A percentile compares a stretch with the other conserved stretches of the same genome.
Conservation (phyloP, 2,888 invertebrate species). For the Congeria kusceri region DNA sequence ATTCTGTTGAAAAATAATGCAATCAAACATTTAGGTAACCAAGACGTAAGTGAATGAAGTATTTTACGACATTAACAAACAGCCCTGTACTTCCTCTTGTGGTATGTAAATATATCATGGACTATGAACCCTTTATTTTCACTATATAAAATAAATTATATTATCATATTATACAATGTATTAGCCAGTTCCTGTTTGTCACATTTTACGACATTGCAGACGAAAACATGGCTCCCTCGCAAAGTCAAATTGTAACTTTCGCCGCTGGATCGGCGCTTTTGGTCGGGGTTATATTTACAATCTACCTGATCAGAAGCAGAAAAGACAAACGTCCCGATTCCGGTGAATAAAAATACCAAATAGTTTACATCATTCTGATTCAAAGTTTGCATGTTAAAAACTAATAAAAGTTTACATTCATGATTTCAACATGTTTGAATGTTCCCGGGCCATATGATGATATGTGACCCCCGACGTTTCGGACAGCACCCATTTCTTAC, state of each 20-base stretch:
- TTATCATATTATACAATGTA: not conserved
- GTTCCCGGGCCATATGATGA: too few relatives aligned
- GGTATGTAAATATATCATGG: not conserved
- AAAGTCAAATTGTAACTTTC: constrained; percentile 58
- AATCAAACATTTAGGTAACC: constrained; percentile 7
- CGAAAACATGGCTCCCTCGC: constrained; percentile 66
- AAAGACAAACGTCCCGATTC: constrained; percentile 37
- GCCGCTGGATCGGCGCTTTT: constrained; percentile 66
- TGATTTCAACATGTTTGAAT: too few relatives aligned
- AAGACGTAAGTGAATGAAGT: constrained; percentile 5
- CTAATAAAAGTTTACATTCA: too few relatives aligned
- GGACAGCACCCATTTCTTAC: too few relatives aligned
- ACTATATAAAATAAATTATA: not conserved
- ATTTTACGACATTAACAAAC: too few relatives aligned
- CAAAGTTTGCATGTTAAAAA: too few relatives aligned
- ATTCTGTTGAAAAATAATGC: not conserved
- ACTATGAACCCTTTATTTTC: not conserved
- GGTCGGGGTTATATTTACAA: constrained; percentile 61
- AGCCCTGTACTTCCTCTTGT: too few relatives aligned
- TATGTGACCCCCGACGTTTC: too few relatives aligned
- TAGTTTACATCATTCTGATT: too few relatives aligned
- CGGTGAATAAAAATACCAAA: constrained; percentile 4
- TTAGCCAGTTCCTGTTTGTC: too few relatives aligned
- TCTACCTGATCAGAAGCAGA: constrained; percentile 62
- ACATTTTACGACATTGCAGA: constrained; percentile 68